Percentiles rank a stretch among this genome's conserved stretches.
phyloP scores from a whole-genome alignment of 30 jellyfish, hydroid and myxozoan species.

The Turritopsis dohrnii region DNA sequence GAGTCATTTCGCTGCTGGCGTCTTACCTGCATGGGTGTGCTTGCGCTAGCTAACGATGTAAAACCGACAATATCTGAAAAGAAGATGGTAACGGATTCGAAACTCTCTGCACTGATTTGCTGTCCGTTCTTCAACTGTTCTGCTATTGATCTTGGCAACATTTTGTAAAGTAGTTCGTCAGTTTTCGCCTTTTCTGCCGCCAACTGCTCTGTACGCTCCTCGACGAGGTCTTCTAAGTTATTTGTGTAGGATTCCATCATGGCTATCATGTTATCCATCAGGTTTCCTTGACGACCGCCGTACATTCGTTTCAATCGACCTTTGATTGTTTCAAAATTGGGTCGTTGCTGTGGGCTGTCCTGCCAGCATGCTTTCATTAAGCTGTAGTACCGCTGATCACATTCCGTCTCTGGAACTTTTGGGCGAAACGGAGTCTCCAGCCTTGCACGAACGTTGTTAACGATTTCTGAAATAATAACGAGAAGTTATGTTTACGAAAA shows the following conservation, averaged over 20 bases:
- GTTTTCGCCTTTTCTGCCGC: conserved; percentile 91
- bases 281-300: conserved; percentile 75
- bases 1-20: neutral
- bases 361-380: conserved; percentile 83
- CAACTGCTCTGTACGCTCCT: conserved; percentile 83
- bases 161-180: conserved; percentile 82
- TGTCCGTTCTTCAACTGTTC: conserved; percentile 85
- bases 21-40: conserved; percentile 98
- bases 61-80: conserved; percentile 97
- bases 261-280: conserved; percentile 90
- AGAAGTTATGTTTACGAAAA: too few species aligned
- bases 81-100: conserved; percentile 87
- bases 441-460: conserved; percentile 52
- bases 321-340: conserved; percentile 59
- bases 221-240: conserved; percentile 86
- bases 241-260: conserved; percentile 90
- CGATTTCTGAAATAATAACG: conserved; percentile 47
- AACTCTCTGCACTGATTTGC: conserved; percentile 84
- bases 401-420: conserved; percentile 41
- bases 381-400: conserved; percentile 36
- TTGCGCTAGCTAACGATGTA: conserved; percentile 72
- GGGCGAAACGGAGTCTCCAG: conserved; percentile 73
- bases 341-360: conserved; percentile 84
- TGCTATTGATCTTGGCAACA: conserved; percentile 93
- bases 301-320: conserved; percentile 65